Base-by-base conservation (phyloP, 2,888 invertebrate species). In the Epirrita christyi region DNA sequence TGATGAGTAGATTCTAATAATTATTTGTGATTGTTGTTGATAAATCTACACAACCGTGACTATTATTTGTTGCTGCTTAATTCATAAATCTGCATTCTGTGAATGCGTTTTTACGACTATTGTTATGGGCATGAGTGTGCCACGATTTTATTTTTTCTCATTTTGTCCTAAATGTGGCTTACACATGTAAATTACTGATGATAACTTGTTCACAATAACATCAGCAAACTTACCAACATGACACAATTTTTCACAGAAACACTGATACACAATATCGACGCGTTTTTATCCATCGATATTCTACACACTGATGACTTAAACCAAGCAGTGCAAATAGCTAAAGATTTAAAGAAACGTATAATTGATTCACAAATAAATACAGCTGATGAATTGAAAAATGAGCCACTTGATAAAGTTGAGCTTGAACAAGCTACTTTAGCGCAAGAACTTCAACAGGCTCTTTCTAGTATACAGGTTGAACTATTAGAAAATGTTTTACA, bases 191-290 rank as follows among this genome's bases (percentile, higher is more conserved):
- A 21, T 21, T 21, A 21, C 2, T 21, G 21, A 29, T 29, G 38
- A 15, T 14, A 40, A 13, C 3, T 40, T 14, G 1, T 8, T 14
- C 7, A n/a, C 15, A 14, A 37, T 11, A 10, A 38, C 40, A n/a
- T 28, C 13, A 8, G 13, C 6, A 3, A 6, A 38, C 13, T n/a
- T 52, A 34, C 49, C 21, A 47, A 58, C 50, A 59, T 61, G 29
- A 56, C 47, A 34, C 52, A 55, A 48, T 53, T 61, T 54, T 67
- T 70, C 69, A 53, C 71, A 73, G 73, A 71, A 60, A 66, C 61
- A 59, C 63, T 73, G 21, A 32, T 61, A 60, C 67, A 69, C 44
- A 64, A 59, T 41, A 63, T 68, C 59, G 48, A 71, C 29, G 49
- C 14, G 9, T 68, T 65, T 51, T 59, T 67, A 56, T 63, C 67